phyloP scores from a whole-genome alignment of 2,797 vertebrate genomes.

The Gallinago stenura region DNA sequence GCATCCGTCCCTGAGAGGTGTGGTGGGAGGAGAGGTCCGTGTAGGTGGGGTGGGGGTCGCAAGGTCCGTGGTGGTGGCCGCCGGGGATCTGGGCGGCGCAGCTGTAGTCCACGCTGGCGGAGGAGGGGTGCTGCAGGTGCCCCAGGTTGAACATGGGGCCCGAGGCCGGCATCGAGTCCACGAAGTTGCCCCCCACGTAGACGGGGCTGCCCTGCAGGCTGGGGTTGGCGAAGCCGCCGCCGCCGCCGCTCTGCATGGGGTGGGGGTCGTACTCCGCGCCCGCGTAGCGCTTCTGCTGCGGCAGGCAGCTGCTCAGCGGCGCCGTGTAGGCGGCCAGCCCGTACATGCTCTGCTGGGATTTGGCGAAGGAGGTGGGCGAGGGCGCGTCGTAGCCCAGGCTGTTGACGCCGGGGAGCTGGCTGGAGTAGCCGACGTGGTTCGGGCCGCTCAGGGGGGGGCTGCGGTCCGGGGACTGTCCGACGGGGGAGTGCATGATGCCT shows the following conservation, averaged over 20 bases:
- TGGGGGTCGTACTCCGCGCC: conserved; percentile 96
- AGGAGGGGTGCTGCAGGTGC: conserved; percentile 98
- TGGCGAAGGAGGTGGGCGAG: conserved; percentile 95
- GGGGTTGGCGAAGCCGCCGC: conserved; percentile 88
- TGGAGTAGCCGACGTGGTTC: conserved; percentile 93
- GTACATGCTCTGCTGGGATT: conserved; percentile 98
- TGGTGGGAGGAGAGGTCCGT: conserved; percentile 99
- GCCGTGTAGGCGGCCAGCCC: conserved; percentile 98
- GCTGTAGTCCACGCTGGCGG: conserved; percentile 99
- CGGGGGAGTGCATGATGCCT: conserved; percentile 96
- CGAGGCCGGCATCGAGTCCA: conserved; percentile 99
- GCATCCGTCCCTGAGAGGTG: conserved; percentile 99
- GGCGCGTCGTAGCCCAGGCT: conserved; percentile 94
- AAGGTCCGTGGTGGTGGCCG: conserved; percentile 99
- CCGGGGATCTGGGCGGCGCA: conserved; percentile 98
- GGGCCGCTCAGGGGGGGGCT: conserved; percentile 94
- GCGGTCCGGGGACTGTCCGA: conserved; percentile 96
- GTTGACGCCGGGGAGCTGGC: conserved; percentile 92
- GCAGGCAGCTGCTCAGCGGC: conserved; percentile 95
- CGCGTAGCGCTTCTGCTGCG: conserved; percentile 97
- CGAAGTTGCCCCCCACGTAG: conserved; percentile 98
- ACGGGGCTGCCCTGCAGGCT: conserved; percentile 98
- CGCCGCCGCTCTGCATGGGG: conserved; percentile 91
- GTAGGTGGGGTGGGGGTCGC: conserved; percentile 99
- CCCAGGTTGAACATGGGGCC: conserved; percentile 99